phyloP scores from a whole-genome alignment of 2,888 invertebrate genomes.

The Lycia hirtaria region DNA sequence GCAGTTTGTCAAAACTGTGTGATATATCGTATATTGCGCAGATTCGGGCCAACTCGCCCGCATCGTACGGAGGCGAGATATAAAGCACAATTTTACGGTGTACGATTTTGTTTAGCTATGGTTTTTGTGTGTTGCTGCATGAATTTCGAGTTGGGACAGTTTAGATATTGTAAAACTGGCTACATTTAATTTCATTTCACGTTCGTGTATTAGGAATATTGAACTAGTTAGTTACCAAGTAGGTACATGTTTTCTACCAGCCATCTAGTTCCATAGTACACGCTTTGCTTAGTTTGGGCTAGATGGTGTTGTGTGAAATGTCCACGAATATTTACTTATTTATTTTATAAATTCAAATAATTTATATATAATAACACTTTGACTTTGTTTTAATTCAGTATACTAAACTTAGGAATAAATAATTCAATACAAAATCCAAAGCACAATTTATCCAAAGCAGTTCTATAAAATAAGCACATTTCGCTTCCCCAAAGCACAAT shows the following conservation, averaged over 20 bases:
- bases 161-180: background rate
- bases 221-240: no score
- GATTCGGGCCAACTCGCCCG: slow-evolving; percentile 61
- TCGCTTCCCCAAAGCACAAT: slow-evolving; percentile 8
- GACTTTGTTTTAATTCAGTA: no score
- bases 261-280: no score
- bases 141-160: background rate
- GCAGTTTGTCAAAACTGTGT: slow-evolving; percentile 71
- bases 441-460: no score
- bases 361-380: no score
- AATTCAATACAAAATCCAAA: background rate
- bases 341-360: no score
- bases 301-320: no score
- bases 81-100: slow-evolving; percentile 68
- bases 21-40: slow-evolving; percentile 66
- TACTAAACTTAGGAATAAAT: background rate
- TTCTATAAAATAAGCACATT: background rate
- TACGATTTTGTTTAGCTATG: slow-evolving; percentile 51
- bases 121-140: slow-evolving; percentile 18
- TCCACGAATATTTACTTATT: no score
- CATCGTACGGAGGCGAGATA: slow-evolving; percentile 60
- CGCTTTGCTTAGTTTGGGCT: no score
- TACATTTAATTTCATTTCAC: background rate
- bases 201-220: no score
- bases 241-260: no score